phyloP scores from a whole-genome alignment of 2,888 invertebrate genomes.

The Cephus spinipes region DNA sequence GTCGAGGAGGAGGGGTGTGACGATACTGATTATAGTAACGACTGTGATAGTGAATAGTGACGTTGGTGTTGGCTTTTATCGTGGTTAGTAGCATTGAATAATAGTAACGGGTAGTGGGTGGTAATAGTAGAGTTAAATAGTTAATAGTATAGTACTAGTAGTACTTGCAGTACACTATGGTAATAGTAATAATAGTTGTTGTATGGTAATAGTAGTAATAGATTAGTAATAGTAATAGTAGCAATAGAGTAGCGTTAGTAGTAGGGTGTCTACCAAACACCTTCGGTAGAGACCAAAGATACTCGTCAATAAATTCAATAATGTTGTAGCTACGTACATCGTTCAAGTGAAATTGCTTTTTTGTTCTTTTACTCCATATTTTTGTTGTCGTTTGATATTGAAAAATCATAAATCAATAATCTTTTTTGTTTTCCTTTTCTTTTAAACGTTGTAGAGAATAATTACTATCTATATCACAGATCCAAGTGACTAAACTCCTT shows the following conservation, averaged over 20 bases:
- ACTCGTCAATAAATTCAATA: slow-evolving; percentile 34
- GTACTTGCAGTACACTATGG: slow-evolving; percentile 15
- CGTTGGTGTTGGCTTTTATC: background rate
- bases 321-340: slow-evolving; percentile 39
- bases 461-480: slow-evolving; percentile 68
- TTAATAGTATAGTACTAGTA: slow-evolving; percentile 23
- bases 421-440: slow-evolving; percentile 22
- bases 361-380: slow-evolving; percentile 22
- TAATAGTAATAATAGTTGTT: slow-evolving; percentile 22
- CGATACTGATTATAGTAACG: background rate
- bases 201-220: slow-evolving; percentile 36
- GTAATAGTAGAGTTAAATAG: slow-evolving; percentile 22
- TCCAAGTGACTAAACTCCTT: slow-evolving; percentile 67
- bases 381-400: slow-evolving; percentile 35
- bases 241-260: slow-evolving; percentile 34
- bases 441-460: slow-evolving; percentile 63
- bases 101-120: slow-evolving; percentile 40
- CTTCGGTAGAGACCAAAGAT: slow-evolving; percentile 49
- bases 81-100: slow-evolving; percentile 35
- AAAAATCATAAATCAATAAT: slow-evolving; percentile 35
- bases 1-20: background rate
- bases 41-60: background rate
- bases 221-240: slow-evolving; percentile 5
- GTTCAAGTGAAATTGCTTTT: slow-evolving; percentile 56
- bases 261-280: slow-evolving; percentile 58